These are phyloP conservation scores for Sturnira hondurensis DNA, from an alignment of 2,113 vertebrate species.

Conservation along the genomic window DNA sequence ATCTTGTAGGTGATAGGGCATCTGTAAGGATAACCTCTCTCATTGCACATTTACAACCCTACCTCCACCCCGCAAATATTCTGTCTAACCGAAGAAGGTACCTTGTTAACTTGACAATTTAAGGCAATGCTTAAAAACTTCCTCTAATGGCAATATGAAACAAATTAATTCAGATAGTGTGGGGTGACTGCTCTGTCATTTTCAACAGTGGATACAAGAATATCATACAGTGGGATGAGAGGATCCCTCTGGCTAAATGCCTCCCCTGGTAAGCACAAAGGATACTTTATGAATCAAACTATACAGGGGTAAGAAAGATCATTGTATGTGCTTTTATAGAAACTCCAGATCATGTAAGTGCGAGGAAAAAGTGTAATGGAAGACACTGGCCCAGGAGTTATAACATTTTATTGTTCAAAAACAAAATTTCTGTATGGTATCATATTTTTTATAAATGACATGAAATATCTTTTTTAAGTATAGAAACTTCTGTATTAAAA, in stretches of 20 bases:
- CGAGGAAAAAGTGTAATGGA: background rate
- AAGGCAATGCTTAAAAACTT: constrained; percentile 24
- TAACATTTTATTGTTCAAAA: constrained; percentile 1
- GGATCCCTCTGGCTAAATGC: background rate
- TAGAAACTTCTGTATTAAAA: background rate
- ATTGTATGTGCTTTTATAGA: background rate
- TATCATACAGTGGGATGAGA: background rate
- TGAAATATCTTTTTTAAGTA: background rate
- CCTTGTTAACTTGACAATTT: constrained; percentile 21
- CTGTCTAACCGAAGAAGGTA: background rate
- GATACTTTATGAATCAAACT: background rate
- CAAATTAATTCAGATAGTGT: constrained; percentile 39
- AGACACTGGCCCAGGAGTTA: background rate
- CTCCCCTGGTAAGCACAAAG: background rate
- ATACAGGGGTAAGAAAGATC: constrained; percentile 7
- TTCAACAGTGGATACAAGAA: background rate
- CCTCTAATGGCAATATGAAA: constrained; percentile 29
- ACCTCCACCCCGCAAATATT: background rate
- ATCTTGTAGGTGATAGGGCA: background rate
- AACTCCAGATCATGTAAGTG: background rate
- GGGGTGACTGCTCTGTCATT: background rate
- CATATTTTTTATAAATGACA: background rate
- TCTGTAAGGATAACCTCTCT: background rate
- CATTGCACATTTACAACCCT: background rate
- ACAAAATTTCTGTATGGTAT: background rate